phyloP scores from a whole-genome alignment of 2,113 vertebrate genomes.

The Pongo abelii region DNA sequence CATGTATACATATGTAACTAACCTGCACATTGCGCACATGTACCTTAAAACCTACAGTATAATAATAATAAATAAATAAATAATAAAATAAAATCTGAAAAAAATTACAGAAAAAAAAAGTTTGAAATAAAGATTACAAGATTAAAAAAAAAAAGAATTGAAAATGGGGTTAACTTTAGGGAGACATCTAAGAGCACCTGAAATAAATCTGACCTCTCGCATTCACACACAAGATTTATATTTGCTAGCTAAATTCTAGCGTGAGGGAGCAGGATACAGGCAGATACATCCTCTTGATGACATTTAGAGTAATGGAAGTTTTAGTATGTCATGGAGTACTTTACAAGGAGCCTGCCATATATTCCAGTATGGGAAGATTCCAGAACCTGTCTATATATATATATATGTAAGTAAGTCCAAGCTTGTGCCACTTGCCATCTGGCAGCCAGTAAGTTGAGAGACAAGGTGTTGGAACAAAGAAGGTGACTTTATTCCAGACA shows the following conservation, averaged over 20 bases:
- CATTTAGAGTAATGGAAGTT: neutral
- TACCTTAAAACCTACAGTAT: too few relatives aligned
- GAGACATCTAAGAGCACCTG: neutral
- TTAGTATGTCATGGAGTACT: neutral
- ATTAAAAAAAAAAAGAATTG: neutral
- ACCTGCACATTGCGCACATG: too few relatives aligned
- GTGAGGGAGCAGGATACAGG: neutral
- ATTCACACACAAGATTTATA: neutral
- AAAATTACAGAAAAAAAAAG: too few relatives aligned
- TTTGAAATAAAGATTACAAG: too few relatives aligned
- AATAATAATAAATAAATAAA: too few relatives aligned
- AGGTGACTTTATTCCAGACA: too few relatives aligned
- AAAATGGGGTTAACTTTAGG: neutral
- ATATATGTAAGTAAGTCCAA: too few relatives aligned
- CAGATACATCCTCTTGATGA: neutral
- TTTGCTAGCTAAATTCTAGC: neutral
- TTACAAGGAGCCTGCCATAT: neutral
- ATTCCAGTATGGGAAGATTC: neutral
- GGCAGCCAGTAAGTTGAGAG: too few relatives aligned
- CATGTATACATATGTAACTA: too few relatives aligned
- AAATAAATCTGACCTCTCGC: fast-evolving
- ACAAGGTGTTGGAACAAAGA: too few relatives aligned
- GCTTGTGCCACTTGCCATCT: too few relatives aligned
- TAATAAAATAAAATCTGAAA: too few relatives aligned
- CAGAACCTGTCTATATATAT: neutral